Base-by-base conservation (phyloP, 2,113 vertebrate species). In the Paracanthobrama guichenoti region DNA sequence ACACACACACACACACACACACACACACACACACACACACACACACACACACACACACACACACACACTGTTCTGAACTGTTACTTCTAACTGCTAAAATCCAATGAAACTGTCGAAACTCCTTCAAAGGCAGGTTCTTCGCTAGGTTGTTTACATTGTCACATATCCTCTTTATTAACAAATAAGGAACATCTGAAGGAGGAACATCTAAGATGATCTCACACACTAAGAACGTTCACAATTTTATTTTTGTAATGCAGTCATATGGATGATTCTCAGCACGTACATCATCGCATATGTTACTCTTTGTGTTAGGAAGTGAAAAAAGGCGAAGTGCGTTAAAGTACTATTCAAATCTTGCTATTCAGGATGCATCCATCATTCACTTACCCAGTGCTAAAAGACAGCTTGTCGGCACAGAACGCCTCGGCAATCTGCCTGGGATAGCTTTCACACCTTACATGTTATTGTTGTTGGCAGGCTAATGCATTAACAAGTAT, bases 261-360 rank as follows among this genome's bases (percentile, higher is more conserved):
- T 78, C 83, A 73, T 84, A 75, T 48, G 83, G 83, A 81, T 5
- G 46, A 67, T 67, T 81, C 60, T 20, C 26, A 67, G 44, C 88
- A 86, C 89, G 91, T 92, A 89, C 84, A 79, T 88, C 39, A 31
- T 53, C 12, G 66, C 83, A 79, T 85, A 85, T 85, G 78, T 75
- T 80, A 35, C n/a, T 74, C 66, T 64, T 77, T 78, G 42, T 85
- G 73, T 26, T 75, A 42, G n/a, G 31, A 81, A 72, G 76, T 50
- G 20, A 79, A 85, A 42, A 75, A 35, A n/a, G 4, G 8, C 57
- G 24, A 39, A 50, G 53, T 24, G 4, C 20, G 6, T 44, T 46
- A 79, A 79, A 62, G 76, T 73, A 35, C 7, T 31, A 50, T 74
- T 79, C 44, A 11, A 69, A 79, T 59, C 78, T 77, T 44, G 22